Evolutionary conservation across 2,113 vertebrate species (phyloP).

Genomic region (Seriola quinqueradiata): DNA sequence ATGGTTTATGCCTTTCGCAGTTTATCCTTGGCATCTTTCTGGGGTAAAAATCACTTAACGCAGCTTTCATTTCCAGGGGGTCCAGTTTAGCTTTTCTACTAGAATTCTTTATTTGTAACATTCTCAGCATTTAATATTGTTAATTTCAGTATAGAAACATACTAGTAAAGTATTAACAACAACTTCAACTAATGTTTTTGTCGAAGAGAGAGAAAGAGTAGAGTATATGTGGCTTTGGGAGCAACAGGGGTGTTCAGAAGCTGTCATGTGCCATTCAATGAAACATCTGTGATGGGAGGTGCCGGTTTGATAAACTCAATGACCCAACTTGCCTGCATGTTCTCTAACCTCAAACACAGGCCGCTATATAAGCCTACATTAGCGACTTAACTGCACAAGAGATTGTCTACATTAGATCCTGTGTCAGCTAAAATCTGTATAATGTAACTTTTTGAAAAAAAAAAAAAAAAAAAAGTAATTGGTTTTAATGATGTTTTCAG

Average conservation of each 20-base stretch:
- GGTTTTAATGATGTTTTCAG: neutral
- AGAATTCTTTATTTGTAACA: neutral
- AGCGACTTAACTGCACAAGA: neutral
- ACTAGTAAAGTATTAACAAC: neutral
- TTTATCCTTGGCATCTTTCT: neutral
- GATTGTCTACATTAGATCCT: neutral
- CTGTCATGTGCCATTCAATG: slow-evolving; percentile 45
- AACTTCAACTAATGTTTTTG: neutral
- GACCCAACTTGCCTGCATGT: slow-evolving; percentile 23
- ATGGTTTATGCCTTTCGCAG: neutral
- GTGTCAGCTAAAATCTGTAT: neutral
- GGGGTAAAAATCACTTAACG: neutral
- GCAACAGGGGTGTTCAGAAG: slow-evolving; percentile 7
- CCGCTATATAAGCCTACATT: slow-evolving; percentile 6
- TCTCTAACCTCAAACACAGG: neutral
- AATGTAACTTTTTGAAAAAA: neutral
- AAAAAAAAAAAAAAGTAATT: neutral
- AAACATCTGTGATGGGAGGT: slow-evolving; percentile 67
- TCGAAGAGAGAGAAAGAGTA: neutral
- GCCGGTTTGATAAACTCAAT: slow-evolving; percentile 51
- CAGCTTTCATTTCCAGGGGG: neutral
- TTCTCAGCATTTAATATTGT: neutral
- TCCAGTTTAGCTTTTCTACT: neutral
- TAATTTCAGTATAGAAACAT: neutral
- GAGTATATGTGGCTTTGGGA: neutral